Percentiles rank a stretch among this genome's conserved stretches.
phyloP scores from a whole-genome alignment of 2,113 vertebrate genomes.

The Spheniscus mendiculus region DNA sequence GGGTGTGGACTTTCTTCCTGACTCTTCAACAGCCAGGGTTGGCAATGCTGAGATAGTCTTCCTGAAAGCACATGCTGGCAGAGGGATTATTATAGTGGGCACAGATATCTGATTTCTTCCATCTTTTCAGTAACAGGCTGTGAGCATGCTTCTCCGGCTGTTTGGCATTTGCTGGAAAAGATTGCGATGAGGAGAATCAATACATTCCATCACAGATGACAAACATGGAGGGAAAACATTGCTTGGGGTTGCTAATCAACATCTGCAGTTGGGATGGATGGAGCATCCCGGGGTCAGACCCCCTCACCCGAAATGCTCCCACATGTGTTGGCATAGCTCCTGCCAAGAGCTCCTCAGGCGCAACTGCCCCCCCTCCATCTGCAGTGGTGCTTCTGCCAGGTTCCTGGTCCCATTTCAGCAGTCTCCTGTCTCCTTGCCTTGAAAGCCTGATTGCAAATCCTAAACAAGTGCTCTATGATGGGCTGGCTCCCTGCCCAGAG shows the following conservation, averaged over 20 bases:
- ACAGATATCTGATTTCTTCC: not conserved
- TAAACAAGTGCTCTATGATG: not conserved
- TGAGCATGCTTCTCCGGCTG: not conserved
- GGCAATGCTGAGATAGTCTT: not conserved
- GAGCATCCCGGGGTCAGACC: not conserved
- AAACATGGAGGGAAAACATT: not conserved
- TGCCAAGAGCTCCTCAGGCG: not conserved
- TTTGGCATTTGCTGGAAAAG: slow-evolving; percentile 18
- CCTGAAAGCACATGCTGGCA: slow-evolving; percentile 45
- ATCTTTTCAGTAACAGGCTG: slow-evolving; percentile 35
- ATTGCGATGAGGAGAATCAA: slow-evolving; percentile 21
- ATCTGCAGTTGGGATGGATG: slow-evolving; percentile 13
- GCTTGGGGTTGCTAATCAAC: slow-evolving; percentile 51
- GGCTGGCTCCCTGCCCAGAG: slow-evolving; percentile 41
- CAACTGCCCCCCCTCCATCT: not conserved
- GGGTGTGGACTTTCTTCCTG: not conserved
- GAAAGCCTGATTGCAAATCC: slow-evolving; percentile 35
- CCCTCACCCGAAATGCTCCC: slow-evolving; percentile 34
- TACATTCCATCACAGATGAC: slow-evolving; percentile 61
- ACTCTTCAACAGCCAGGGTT: not conserved
- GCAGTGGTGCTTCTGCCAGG: slow-evolving; percentile 26
- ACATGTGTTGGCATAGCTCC: not conserved
- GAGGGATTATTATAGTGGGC: slow-evolving; percentile 3
- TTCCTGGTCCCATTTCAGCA: not conserved
- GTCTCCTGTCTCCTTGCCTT: not conserved